Base-by-base conservation (phyloP, 2,888 invertebrate species). In the Ligdia adustata region DNA sequence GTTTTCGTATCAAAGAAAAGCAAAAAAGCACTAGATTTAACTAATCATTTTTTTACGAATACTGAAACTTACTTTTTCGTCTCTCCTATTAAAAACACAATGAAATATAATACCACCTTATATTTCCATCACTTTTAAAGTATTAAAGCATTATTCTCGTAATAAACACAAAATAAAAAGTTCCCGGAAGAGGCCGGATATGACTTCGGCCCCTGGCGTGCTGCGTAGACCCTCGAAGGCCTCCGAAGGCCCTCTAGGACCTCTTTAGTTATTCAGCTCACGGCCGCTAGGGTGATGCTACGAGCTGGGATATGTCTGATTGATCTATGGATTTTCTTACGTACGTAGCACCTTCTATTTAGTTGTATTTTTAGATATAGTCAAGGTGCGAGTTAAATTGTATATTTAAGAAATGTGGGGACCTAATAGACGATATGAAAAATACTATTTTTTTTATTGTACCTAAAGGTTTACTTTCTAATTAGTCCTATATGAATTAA, bases 101-200 rank as follows among this genome's bases (percentile, higher is more conserved):
- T 11, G 9, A 6, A 16, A 32, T 18, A 18, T 18, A 31, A 31
- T 7, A 11, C 16, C 11, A 32, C 11, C 32, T 18, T 18, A 9
- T 9, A 29, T 18, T 9, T 32, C 3, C 32, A 9, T 6, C 16
- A 9, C n/a, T n/a, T n/a, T n/a, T n/a, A n/a, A n/a, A n/a, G n/a
- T 27, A 18, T 24, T 44, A 31, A 32, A 38, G 38, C 16, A 31
- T 27, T 32, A 32, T 32, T 26, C 26, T 44, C 13, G 32, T 38
- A 38, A 38, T 38, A 44, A 44, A 38, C 44, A 44, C 31, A 26
- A 37, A 20, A 37, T 44, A 34, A n/a, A 46, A 35, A 46, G 34
- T 40, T 46, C 35, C 5, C 18, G 7, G 39, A 26, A 20, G 29
- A 12, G 12, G 13, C 42, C 43, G 43, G 43, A 43, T 37, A 38